A percentile compares a stretch with the other conserved stretches of the same genome.
Conservation (phyloP, 1,140 invertebrate genomes). For the Drosophila malerkotliana region DNA sequence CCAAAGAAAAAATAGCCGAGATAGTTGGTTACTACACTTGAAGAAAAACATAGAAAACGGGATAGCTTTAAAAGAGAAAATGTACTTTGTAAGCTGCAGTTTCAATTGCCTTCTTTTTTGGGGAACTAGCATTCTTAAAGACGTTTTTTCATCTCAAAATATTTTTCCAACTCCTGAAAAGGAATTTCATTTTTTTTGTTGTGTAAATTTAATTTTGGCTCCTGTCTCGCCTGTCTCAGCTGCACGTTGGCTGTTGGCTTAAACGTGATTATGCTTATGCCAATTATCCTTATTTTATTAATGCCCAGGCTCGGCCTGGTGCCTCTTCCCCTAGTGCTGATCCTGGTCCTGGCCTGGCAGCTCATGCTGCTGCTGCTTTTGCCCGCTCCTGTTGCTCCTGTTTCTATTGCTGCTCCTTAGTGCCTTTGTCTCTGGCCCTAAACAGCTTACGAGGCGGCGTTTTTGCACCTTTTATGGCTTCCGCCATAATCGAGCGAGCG, state of each 20-base stretch:
- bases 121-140: too few species aligned
- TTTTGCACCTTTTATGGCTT: slow-evolving; percentile 80
- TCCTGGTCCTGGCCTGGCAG: slow-evolving; percentile 50
- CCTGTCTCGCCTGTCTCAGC: slow-evolving; percentile 58
- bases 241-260: slow-evolving; percentile 73
- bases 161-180: background rate
- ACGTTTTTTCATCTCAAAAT: too few species aligned
- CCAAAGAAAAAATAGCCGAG: slow-evolving; percentile 36
- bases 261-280: slow-evolving; percentile 82
- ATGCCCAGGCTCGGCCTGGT: slow-evolving; percentile 47
- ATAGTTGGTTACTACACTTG: slow-evolving; percentile 53
- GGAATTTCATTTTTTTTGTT: background rate
- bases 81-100: too few species aligned
- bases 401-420: slow-evolving; percentile 5
- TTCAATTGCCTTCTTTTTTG: too few species aligned
- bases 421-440: slow-evolving; percentile 47
- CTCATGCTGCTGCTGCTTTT: slow-evolving; percentile 3
- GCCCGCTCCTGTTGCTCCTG: background rate
- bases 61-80: too few species aligned
- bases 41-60: background rate
- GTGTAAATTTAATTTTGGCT: slow-evolving; percentile 29
- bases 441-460: slow-evolving; percentile 66
- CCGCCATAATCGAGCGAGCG: slow-evolving; percentile 67
- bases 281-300: slow-evolving; percentile 83
- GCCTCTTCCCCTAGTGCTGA: background rate